phyloP scores from a whole-genome alignment of 2,113 vertebrate genomes.

The Coracopsis vasa region DNA sequence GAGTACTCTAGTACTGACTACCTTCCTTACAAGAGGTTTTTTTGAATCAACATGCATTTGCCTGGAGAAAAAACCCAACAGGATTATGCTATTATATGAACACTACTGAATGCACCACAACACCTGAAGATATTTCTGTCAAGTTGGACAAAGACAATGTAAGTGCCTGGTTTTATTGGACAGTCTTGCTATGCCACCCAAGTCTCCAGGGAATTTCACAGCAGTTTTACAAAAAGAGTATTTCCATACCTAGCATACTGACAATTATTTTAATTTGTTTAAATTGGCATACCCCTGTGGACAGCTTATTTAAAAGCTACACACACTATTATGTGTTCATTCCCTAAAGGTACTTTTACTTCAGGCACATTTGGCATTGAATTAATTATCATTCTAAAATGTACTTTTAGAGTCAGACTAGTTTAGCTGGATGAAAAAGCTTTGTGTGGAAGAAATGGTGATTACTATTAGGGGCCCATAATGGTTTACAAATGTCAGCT shows the following conservation, averaged over 20 bases:
- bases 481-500: slow-evolving; percentile 59
- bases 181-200: slow-evolving; percentile 10
- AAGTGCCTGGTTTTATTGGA: neutral
- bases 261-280: slow-evolving; percentile 70
- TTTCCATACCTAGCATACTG: slow-evolving; percentile 57
- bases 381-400: slow-evolving; percentile 63
- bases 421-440: slow-evolving; percentile 58
- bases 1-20: neutral
- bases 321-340: slow-evolving; percentile 52
- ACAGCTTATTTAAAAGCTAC: slow-evolving; percentile 68
- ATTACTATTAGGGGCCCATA: slow-evolving; percentile 58
- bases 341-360: slow-evolving; percentile 69
- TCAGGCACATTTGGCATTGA: slow-evolving; percentile 60
- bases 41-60: neutral
- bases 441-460: slow-evolving; percentile 35
- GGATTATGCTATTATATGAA: neutral
- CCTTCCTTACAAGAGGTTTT: neutral
- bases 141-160: neutral
- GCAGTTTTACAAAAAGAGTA: slow-evolving; percentile 36
- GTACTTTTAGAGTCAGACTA: slow-evolving; percentile 48
- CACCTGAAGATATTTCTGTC: slow-evolving; percentile 22
- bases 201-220: slow-evolving; percentile 26
- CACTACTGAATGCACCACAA: neutral
- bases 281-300: slow-evolving; percentile 58
- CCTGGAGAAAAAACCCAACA: neutral